These are phyloP conservation scores for Tachysurus vachellii DNA, from an alignment of 2,113 vertebrate species.

Conservation along the genomic window DNA sequence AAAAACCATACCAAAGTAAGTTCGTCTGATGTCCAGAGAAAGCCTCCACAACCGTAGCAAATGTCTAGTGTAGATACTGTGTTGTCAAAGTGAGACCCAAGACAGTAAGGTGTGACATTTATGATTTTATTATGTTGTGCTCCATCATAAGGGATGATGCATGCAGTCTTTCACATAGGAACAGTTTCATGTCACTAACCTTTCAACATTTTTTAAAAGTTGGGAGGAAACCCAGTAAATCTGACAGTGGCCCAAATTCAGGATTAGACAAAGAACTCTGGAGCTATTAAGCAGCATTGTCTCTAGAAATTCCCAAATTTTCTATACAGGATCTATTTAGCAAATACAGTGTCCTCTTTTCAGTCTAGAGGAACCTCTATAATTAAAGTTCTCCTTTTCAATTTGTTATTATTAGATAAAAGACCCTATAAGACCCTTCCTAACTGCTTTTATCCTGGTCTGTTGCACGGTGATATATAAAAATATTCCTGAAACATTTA, in stretches of 20 bases:
- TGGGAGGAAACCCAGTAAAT: background rate
- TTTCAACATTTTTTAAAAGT: background rate
- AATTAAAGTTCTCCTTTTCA: background rate
- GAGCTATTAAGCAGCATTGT: background rate
- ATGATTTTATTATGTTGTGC: background rate
- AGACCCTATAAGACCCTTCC: background rate
- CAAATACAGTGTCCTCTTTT: background rate
- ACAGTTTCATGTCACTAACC: background rate
- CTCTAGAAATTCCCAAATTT: background rate
- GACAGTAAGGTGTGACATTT: background rate
- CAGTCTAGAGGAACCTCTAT: background rate
- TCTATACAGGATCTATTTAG: background rate
- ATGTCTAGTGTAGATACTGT: background rate
- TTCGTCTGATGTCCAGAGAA: too few species aligned
- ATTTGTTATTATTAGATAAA: too few species aligned
- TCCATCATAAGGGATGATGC: background rate
- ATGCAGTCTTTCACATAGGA: background rate
- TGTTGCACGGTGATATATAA: background rate
- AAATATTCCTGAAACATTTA: background rate
- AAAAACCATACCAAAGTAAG: too few species aligned
- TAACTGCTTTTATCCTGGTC: background rate
- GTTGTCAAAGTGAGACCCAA: background rate
- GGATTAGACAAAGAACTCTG: background rate
- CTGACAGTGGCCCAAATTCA: background rate
- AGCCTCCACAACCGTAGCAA: background rate